Evolutionary conservation across 1,140 invertebrate genomes (phyloP).

Genomic region (Halotydeus destructor): DNA sequence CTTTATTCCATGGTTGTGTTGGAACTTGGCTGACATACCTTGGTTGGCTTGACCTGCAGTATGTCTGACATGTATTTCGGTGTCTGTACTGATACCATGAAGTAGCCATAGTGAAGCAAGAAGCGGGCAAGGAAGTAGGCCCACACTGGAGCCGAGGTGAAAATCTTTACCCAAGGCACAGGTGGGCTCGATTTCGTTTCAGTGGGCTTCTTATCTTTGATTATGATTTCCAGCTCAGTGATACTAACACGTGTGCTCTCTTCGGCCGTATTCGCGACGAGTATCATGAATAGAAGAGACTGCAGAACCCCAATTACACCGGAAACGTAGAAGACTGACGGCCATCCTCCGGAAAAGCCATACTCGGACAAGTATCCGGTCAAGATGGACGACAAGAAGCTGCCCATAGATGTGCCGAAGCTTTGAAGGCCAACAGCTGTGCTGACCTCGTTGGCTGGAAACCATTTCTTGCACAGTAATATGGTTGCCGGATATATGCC

Average conservation of each 20-base stretch:
- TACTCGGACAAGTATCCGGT: constrained; percentile 2
- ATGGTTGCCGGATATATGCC: constrained; percentile 9
- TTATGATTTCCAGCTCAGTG: too few relatives aligned
- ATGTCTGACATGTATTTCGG: background rate
- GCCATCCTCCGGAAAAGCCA: constrained; percentile 9
- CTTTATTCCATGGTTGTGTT: too few relatives aligned
- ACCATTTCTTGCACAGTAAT: constrained; percentile 9
- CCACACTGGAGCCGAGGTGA: constrained; percentile 4
- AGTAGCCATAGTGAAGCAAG: too few relatives aligned
- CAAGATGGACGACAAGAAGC: background rate
- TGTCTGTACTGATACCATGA: too few relatives aligned
- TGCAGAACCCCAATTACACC: background rate
- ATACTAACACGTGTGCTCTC: too few relatives aligned
- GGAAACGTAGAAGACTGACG: constrained; percentile 9
- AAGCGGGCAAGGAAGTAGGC: too few relatives aligned
- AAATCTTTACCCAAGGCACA: too few relatives aligned
- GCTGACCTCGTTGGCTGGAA: background rate
- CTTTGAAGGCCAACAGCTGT: constrained; percentile 2
- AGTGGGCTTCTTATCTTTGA: background rate
- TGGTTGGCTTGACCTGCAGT: background rate
- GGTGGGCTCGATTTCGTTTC: background rate
- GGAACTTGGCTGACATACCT: background rate
- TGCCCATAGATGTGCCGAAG: constrained; percentile 7
- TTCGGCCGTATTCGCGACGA: background rate
- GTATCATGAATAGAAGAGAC: background rate